Conservation (phyloP, 1,140 invertebrate species). For the Drosophila parabipectinata region DNA sequence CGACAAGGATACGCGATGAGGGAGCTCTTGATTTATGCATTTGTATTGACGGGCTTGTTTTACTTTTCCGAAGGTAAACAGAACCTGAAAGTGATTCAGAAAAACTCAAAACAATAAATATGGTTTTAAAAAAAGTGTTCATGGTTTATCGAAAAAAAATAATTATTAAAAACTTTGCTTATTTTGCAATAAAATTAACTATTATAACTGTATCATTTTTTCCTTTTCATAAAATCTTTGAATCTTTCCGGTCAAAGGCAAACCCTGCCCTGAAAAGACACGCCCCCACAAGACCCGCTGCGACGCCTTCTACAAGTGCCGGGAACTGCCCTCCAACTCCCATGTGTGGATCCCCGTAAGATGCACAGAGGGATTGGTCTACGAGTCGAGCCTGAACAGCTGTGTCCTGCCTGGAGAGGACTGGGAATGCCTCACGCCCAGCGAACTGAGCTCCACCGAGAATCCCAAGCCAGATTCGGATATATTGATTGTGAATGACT, state of each 20-base stretch:
- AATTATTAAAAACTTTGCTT: background rate
- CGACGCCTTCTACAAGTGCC: constrained; percentile 85
- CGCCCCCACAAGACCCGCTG: constrained; percentile 85
- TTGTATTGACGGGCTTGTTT: constrained; percentile 59
- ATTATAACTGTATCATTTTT: background rate
- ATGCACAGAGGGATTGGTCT: constrained; percentile 85
- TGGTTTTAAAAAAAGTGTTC: too few species aligned
- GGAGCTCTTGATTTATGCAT: constrained; percentile 50
- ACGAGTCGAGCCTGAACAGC: constrained; percentile 84
- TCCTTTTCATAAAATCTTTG: constrained; percentile 2
- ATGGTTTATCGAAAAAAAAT: background rate
- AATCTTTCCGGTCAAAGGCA: constrained; percentile 50
- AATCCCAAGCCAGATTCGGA: constrained; percentile 39
- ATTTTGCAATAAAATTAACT: background rate
- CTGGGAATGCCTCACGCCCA: constrained; percentile 80
- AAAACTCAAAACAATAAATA: background rate
- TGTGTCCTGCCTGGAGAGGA: constrained; percentile 85
- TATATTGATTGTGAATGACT: constrained; percentile 64
- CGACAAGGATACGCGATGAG: constrained; percentile 55
- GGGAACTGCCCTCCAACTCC: constrained; percentile 83
- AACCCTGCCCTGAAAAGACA: constrained; percentile 84
- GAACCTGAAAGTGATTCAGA: background rate
- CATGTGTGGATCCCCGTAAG: constrained; percentile 85
- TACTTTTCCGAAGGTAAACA: constrained; percentile 78
- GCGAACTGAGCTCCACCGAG: constrained; percentile 37